Evolutionary conservation across 2,113 vertebrate species (phyloP).

Genomic region (Clupea harengus): DNA sequence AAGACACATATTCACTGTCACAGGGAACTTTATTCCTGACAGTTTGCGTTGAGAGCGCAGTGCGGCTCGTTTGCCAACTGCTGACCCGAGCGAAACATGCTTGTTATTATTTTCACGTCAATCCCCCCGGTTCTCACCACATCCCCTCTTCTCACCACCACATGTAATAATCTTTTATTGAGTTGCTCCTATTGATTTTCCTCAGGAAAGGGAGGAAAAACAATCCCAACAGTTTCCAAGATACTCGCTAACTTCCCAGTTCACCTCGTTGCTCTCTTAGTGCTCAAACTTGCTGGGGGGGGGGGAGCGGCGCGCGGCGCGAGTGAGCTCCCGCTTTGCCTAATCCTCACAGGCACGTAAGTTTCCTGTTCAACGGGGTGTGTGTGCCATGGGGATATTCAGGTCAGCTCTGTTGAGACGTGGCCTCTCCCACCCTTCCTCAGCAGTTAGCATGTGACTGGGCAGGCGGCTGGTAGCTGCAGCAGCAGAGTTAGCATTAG

Average conservation of each 20-base stretch:
- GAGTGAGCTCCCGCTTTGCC: not conserved
- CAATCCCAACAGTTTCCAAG: not conserved
- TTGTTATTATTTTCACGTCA: slow-evolving; percentile 6
- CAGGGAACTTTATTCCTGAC: slow-evolving; percentile 56
- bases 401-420: not conserved
- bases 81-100: not conserved
- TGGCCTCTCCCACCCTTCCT: slow-evolving; percentile 54
- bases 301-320: not conserved
- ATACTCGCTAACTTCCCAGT: not conserved
- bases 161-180: slow-evolving; percentile 18
- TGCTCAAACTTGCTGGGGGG: not conserved
- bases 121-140: not conserved
- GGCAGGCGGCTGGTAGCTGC: slow-evolving; percentile 3
- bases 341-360: not conserved
- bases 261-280: not conserved
- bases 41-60: slow-evolving; percentile 13
- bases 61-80: not conserved
- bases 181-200: slow-evolving; percentile 37
- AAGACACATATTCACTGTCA: slow-evolving; percentile 38
- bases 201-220: not conserved
- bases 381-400: not conserved
- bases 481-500: slow-evolving; percentile 50
- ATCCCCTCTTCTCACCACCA: not conserved
- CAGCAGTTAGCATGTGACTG: slow-evolving; percentile 65
- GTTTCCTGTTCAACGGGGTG: not conserved